phyloP scores from a whole-genome alignment of 2,888 invertebrate genomes.

The Camponotus fellah region DNA sequence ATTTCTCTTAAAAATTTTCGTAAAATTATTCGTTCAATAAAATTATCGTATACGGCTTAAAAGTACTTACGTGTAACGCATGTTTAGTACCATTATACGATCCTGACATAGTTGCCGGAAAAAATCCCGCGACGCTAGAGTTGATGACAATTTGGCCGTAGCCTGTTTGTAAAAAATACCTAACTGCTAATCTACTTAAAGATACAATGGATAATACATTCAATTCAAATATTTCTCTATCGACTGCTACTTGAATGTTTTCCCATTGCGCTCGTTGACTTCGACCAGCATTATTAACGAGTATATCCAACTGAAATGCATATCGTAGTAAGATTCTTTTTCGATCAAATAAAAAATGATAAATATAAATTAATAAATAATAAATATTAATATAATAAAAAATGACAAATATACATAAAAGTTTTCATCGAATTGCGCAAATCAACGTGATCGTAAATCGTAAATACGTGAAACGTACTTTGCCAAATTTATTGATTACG shows the following conservation, averaged over 20 bases:
- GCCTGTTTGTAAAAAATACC: conserved; percentile 88
- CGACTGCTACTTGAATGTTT: conserved; percentile 90
- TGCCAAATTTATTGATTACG: conserved; percentile 90
- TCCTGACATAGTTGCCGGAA: conserved; percentile 90
- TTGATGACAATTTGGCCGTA: conserved; percentile 91
- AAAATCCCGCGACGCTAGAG: conserved; percentile 91
- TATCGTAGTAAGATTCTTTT: neutral
- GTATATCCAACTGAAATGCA: conserved; percentile 89
- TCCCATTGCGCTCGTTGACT: conserved; percentile 89
- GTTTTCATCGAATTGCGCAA: no score
- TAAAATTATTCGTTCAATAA: neutral
- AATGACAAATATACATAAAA: no score
- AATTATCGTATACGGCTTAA: no score
- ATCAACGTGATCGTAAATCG: neutral
- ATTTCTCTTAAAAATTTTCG: neutral
- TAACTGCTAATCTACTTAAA: conserved; percentile 90
- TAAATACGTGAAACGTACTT: conserved; percentile 79
- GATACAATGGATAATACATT: conserved; percentile 92
- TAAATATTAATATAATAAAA: neutral
- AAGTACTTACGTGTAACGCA: conserved; percentile 90
- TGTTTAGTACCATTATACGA: conserved; percentile 92
- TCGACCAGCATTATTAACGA: conserved; percentile 87
- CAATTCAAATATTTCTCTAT: conserved; percentile 91
- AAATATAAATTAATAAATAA: no score
- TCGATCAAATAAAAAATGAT: neutral